phyloP scores from a whole-genome alignment of 1,140 invertebrate genomes.

The Hylaeus anthracinus region DNA sequence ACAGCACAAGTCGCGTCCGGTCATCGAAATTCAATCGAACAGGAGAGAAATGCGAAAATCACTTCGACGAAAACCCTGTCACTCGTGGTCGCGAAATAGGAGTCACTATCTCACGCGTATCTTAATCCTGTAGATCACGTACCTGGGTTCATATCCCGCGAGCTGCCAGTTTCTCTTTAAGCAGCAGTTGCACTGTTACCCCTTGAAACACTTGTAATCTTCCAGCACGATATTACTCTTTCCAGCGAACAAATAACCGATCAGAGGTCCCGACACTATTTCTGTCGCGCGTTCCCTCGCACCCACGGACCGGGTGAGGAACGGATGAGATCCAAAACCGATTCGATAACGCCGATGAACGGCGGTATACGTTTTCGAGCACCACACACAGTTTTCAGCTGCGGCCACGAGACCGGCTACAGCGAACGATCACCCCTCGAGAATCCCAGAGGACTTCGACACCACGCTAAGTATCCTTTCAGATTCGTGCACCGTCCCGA shows the following conservation, averaged over 20 bases:
- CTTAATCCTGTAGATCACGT: constrained; percentile 56
- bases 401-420: constrained; percentile 5
- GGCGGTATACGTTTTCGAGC: constrained; percentile 27
- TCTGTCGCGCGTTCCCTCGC: constrained; percentile 8
- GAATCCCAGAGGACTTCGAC: background rate
- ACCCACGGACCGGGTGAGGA: background rate
- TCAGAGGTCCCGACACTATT: constrained; percentile 47
- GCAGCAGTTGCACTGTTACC: constrained; percentile 53
- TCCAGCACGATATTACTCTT: constrained; percentile 41
- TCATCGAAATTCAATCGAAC: too few relatives aligned
- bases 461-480: constrained; percentile 23
- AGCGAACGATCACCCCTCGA: constrained; percentile 31
- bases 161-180: constrained; percentile 70
- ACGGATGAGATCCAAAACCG: background rate
- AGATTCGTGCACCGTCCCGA: constrained; percentile 16
- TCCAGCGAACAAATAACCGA: background rate
- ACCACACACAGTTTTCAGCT: constrained; percentile 52
- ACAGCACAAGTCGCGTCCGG: constrained; percentile 8
- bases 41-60: background rate
- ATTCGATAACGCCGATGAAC: too few relatives aligned
- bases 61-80: background rate
- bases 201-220: constrained; percentile 32
- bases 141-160: constrained; percentile 80
- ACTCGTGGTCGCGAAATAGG: background rate
- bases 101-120: background rate